These are phyloP conservation scores for Bombus pascuorum DNA, from an alignment of 1,140 invertebrate species.

Conservation along the genomic window DNA sequence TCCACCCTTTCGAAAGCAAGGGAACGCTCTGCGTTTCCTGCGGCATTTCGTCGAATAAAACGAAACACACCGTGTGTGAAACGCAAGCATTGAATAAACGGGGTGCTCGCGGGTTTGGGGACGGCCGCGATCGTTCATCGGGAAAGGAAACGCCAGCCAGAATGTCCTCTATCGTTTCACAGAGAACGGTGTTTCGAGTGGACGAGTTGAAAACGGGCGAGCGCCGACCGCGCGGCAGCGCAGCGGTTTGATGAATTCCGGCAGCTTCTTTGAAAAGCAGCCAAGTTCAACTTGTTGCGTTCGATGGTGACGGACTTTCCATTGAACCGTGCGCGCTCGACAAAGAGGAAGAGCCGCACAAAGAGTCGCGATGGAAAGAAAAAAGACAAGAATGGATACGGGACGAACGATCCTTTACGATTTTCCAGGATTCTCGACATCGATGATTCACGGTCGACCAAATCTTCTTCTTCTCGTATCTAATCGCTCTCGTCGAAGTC, in stretches of 20 bases:
- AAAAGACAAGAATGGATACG: neutral
- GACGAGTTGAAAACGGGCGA: slow-evolving; percentile 30
- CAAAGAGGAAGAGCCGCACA: neutral
- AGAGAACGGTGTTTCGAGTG: slow-evolving; percentile 27
- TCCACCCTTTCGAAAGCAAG: neutral
- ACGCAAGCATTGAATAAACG: neutral
- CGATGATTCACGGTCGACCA: slow-evolving; percentile 12
- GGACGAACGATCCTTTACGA: neutral
- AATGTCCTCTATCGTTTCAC: slow-evolving; percentile 5
- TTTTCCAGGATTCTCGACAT: neutral
- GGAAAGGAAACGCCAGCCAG: neutral
- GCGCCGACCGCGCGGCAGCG: neutral
- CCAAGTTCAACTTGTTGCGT: slow-evolving; percentile 74
- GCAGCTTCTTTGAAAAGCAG: slow-evolving; percentile 71
- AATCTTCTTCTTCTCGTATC: neutral
- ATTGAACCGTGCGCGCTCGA: slow-evolving; percentile 38
- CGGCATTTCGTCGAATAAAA: neutral
- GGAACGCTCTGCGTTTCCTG: too few relatives aligned
- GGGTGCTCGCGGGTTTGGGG: neutral
- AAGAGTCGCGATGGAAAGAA: neutral
- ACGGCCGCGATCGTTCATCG: neutral
- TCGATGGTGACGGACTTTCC: slow-evolving; percentile 57
- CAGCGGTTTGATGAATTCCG: slow-evolving; percentile 63
- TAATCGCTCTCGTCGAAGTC: neutral
- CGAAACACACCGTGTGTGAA: neutral